phyloP scores from a whole-genome alignment of 2,888 invertebrate species.

The Oscheius sp. region DNA sequence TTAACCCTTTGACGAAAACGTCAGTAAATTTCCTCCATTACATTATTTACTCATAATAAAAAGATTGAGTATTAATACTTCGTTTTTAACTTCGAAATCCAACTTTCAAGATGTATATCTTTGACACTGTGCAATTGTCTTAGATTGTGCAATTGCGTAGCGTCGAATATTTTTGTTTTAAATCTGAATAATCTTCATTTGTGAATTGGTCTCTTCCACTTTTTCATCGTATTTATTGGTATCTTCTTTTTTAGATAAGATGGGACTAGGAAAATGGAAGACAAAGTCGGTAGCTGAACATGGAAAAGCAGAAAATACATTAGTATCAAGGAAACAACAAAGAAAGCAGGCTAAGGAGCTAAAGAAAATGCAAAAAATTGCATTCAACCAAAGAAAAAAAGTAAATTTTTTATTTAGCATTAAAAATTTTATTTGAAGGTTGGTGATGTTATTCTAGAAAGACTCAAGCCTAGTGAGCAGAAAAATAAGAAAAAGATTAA shows the following conservation, averaged over 20 bases:
- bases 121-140: no score
- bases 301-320: neutral
- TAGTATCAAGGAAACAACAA: conserved; percentile 42
- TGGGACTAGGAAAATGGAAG: conserved; percentile 29
- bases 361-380: conserved; percentile 49
- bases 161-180: no score
- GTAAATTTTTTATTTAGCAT: neutral
- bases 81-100: no score
- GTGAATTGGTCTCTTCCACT: no score
- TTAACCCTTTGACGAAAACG: conserved; percentile 8
- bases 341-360: conserved; percentile 51
- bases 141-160: no score
- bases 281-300: neutral
- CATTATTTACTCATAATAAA: conserved; percentile 15
- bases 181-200: no score
- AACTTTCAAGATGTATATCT: no score
- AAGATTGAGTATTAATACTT: no score
- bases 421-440: neutral
- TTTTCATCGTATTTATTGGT: no score
- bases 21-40: conserved; percentile 10
- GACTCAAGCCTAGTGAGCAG: no score
- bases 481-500: no score
- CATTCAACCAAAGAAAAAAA: conserved; percentile 39
- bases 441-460: neutral
- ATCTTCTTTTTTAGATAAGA: no score